Evolutionary conservation across 92 coral and sea anemone genomes (phyloP).

Genomic region (Palythoa caribaeorum): DNA sequence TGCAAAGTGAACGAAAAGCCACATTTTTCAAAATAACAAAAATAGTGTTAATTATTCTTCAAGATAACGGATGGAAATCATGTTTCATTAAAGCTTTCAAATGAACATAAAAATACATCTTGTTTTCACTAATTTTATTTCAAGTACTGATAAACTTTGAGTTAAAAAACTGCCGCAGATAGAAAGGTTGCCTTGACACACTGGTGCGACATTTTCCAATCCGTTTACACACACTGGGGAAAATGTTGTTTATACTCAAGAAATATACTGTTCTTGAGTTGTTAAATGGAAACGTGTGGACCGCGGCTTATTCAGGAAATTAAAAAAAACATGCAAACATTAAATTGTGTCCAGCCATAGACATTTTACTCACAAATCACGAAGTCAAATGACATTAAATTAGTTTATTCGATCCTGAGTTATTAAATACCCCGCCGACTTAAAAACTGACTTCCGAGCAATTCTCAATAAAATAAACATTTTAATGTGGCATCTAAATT

Average conservation of each 20-base stretch:
- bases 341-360: slow-evolving; percentile 30
- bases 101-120: slow-evolving; percentile 44
- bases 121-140: slow-evolving; percentile 35
- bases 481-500: slow-evolving; percentile 24
- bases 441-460: slow-evolving; percentile 46
- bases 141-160: slow-evolving; percentile 28
- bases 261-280: slow-evolving; percentile 19
- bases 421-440: slow-evolving; percentile 48
- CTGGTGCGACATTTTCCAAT: slow-evolving; percentile 30
- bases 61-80: slow-evolving; percentile 49
- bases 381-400: slow-evolving; percentile 50
- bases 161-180: not conserved
- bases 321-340: slow-evolving; percentile 36
- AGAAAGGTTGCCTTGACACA: slow-evolving; percentile 6
- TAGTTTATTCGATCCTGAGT: slow-evolving; percentile 45
- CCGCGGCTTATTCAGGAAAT: slow-evolving; percentile 37
- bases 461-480: slow-evolving; percentile 40
- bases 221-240: slow-evolving; percentile 4
- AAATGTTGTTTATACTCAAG: slow-evolving; percentile 22
- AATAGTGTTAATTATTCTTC: slow-evolving; percentile 37
- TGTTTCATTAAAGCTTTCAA: slow-evolving; percentile 30
- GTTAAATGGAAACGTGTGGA: slow-evolving; percentile 24
- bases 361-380: slow-evolving; percentile 41
- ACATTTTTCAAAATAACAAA: slow-evolving; percentile 22
- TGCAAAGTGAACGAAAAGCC: not conserved